Percentiles rank a stretch among this genome's conserved stretches.
These are phyloP conservation scores for Triops longicaudatus DNA, from an alignment of 1,140 invertebrate genomes.

Conservation along the genomic window DNA sequence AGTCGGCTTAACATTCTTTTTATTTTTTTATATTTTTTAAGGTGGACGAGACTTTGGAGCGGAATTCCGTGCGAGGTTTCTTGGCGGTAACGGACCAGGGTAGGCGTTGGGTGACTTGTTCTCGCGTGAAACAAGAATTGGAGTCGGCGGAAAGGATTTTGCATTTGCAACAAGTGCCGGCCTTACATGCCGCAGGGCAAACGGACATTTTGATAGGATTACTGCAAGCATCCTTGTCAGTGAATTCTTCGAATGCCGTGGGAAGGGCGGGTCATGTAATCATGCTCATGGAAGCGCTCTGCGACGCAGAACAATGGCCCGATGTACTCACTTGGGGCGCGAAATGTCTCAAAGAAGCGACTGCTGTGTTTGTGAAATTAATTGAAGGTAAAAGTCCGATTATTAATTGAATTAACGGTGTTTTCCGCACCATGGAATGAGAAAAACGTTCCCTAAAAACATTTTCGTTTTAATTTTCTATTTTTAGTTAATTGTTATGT, in stretches of 20 bases:
- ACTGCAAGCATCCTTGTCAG: slow-evolving; percentile 41
- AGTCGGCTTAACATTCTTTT: too few relatives aligned
- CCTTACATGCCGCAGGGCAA: neutral
- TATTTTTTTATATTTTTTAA: neutral
- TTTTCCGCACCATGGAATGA: too few relatives aligned
- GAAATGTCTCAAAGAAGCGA: slow-evolving; percentile 22
- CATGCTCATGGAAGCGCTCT: slow-evolving; percentile 63
- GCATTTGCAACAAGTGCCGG: neutral
- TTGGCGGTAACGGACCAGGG: neutral
- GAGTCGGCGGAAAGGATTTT: neutral
- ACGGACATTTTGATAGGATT: neutral
- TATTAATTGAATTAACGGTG: too few relatives aligned
- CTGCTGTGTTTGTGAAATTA: neutral
- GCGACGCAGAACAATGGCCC: slow-evolving; percentile 44
- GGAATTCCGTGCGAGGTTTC: neutral
- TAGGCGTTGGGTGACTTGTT: neutral
- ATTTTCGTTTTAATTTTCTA: too few relatives aligned
- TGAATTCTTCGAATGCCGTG: slow-evolving; percentile 31
- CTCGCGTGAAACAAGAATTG: slow-evolving; percentile 11
- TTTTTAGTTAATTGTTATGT: too few relatives aligned
- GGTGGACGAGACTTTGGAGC: neutral
- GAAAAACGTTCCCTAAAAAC: too few relatives aligned
- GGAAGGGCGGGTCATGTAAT: slow-evolving; percentile 44
- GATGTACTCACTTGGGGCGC: slow-evolving; percentile 38
- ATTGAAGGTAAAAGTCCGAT: neutral